phyloP scores from a whole-genome alignment of 2,888 invertebrate species.

The Euphydryas editha region DNA sequence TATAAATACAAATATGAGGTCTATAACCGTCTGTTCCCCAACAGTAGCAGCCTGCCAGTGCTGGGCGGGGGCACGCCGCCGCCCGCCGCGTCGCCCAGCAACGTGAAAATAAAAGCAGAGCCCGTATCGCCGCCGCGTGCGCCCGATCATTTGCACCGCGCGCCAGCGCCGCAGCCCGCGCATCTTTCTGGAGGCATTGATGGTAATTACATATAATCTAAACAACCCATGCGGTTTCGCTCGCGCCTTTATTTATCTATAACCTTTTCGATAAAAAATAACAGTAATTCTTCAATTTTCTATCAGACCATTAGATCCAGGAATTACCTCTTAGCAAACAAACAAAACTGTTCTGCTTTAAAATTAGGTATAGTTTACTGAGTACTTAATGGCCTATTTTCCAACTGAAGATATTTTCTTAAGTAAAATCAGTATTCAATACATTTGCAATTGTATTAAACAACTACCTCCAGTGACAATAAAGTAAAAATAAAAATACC shows the following conservation, averaged over 20 bases:
- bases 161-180: conserved; percentile 73
- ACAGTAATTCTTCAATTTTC: too few relatives aligned
- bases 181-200: conserved; percentile 77
- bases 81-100: conserved; percentile 91
- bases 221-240: too few relatives aligned
- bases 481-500: too few relatives aligned
- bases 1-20: neutral
- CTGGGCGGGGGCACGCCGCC: conserved; percentile 87
- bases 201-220: conserved; percentile 51
- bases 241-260: neutral
- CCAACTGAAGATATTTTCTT: too few relatives aligned
- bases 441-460: too few relatives aligned
- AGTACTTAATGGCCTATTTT: too few relatives aligned
- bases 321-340: too few relatives aligned
- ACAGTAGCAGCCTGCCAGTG: conserved; percentile 87
- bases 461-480: too few relatives aligned
- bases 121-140: conserved; percentile 97
- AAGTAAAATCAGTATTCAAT: too few relatives aligned
- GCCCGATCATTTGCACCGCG: conserved; percentile 85
- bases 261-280: neutral
- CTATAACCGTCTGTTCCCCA: conserved; percentile 13
- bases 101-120: conserved; percentile 96
- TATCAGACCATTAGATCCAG: too few relatives aligned
- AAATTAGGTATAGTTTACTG: too few relatives aligned
- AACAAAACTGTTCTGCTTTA: too few relatives aligned